A percentile compares a stretch with the other conserved stretches of the same genome.
Evolutionary conservation across 2,888 invertebrate genomes (phyloP).

Genomic region (Lamproptera curius): DNA sequence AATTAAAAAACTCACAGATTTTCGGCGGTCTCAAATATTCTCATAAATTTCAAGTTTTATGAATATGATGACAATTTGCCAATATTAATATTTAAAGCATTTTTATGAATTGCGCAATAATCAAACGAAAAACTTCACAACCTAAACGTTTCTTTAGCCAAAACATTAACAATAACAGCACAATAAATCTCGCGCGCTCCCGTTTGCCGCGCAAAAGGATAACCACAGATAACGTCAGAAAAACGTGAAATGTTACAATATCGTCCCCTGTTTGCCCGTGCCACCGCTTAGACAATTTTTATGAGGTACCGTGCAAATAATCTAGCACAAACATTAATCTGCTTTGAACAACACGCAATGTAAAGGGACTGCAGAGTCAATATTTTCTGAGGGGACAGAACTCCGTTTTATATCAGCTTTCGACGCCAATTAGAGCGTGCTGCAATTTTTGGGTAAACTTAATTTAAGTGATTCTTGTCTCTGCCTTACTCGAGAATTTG

Average conservation of each 20-base stretch:
- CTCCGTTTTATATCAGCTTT: conserved; percentile 48
- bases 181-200: conserved; percentile 29
- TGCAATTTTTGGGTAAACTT: conserved; percentile 72
- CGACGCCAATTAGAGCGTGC: conserved; percentile 72
- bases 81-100: too few species aligned
- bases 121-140: too few species aligned
- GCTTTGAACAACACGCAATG: conserved; percentile 73
- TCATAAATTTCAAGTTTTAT: too few species aligned
- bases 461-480: conserved; percentile 47
- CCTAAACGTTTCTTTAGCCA: too few species aligned
- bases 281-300: conserved; percentile 69
- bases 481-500: conserved; percentile 10
- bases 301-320: conserved; percentile 74
- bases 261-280: conserved; percentile 54
- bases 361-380: conserved; percentile 66
- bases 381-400: conserved; percentile 73
- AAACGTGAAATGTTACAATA: conserved; percentile 54
- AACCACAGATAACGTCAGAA: conserved; percentile 52
- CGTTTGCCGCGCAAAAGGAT: conserved; percentile 37
- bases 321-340: conserved; percentile 74
- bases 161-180: conserved; percentile 16
- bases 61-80: too few species aligned
- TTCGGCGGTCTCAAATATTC: too few species aligned
- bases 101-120: too few species aligned
- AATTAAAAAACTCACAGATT: too few species aligned